phyloP scores from a whole-genome alignment of 1,140 invertebrate species.

The Drusus annulatus region DNA sequence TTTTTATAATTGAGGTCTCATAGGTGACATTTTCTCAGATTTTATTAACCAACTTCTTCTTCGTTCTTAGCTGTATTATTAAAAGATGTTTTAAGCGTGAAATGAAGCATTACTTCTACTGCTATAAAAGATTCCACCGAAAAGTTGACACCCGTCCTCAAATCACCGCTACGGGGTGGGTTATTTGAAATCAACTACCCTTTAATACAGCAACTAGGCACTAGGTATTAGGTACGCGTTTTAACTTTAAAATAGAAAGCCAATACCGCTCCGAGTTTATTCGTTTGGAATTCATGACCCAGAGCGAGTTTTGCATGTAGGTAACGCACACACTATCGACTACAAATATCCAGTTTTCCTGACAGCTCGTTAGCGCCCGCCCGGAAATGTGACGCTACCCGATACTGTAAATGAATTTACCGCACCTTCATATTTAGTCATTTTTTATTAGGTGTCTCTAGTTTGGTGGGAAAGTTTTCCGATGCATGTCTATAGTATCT shows the following conservation, averaged over 20 bases:
- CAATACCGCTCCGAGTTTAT: constrained; percentile 8
- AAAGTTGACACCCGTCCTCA: neutral
- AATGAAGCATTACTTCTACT: too few species aligned
- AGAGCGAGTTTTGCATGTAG: neutral
- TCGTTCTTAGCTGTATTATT: too few species aligned
- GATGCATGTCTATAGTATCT: neutral
- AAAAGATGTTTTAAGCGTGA: too few species aligned
- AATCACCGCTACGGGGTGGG: neutral
- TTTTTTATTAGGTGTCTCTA: too few species aligned
- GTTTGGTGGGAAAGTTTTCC: too few species aligned
- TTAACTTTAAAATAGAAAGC: constrained; percentile 33
- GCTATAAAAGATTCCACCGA: too few species aligned
- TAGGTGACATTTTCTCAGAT: too few species aligned
- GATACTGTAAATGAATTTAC: too few species aligned
- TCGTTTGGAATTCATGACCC: constrained; percentile 25
- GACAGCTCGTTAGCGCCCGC: neutral
- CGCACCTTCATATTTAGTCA: too few species aligned
- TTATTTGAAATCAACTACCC: constrained; percentile 18
- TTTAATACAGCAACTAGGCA: neutral
- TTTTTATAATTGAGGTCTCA: too few species aligned
- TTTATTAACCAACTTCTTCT: too few species aligned
- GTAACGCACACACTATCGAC: constrained; percentile 2
- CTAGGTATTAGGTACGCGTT: neutral
- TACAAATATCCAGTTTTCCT: neutral
- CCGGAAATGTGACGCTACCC: too few species aligned